Evolutionary conservation across 2,888 invertebrate genomes (phyloP), one percentile per base, ranked within the genome.

Genomic region (Diadegma fenestrale): DNA sequence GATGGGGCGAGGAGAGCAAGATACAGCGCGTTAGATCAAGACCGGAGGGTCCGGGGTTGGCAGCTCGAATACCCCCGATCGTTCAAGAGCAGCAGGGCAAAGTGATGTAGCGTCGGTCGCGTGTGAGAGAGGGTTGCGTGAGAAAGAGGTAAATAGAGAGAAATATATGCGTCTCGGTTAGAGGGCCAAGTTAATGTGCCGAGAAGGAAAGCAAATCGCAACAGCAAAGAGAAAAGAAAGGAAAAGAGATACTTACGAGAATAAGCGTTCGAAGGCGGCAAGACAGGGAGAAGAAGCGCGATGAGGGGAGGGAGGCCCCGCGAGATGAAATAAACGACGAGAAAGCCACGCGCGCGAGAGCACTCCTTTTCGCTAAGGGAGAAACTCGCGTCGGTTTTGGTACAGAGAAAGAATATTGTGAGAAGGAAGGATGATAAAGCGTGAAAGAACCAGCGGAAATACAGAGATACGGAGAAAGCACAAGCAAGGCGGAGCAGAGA

Each of bases 21-120:
- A 26, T 5, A 58, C 22, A 26, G 37, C 6, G 45, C 22, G 26
- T 26, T 5, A 71, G 37, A 71, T 33, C 26, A 51, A 26, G 64
- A 37, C 73, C 37, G 80, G 37, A 8, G 33, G 58, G 72, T 19
- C 68, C 77, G 85, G 85, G 88, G 79, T 80, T 84, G 86, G 89
- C 87, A 88, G 79, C 87, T 88, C 84, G 88, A 88, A 87, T 82
- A 82, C 84, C 84, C 73, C 86, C 73, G 87, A 87, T 71, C 86
- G 85, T 84, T 89, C 84, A 84, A 33, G 48, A 88, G 86, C n/a
- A n/a, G n/a, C n/a, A 83, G 86, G 87, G 80, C 81, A 86, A 82
- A 82, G 84, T 85, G 85, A 87, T 85, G 84, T 82, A 79, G 87
- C 88, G 84, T 86, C 82, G 88, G 87, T 87, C 80, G 87, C 85